Base-by-base conservation (phyloP, 2,888 invertebrate genomes). In the Cacoxenus indagator region DNA sequence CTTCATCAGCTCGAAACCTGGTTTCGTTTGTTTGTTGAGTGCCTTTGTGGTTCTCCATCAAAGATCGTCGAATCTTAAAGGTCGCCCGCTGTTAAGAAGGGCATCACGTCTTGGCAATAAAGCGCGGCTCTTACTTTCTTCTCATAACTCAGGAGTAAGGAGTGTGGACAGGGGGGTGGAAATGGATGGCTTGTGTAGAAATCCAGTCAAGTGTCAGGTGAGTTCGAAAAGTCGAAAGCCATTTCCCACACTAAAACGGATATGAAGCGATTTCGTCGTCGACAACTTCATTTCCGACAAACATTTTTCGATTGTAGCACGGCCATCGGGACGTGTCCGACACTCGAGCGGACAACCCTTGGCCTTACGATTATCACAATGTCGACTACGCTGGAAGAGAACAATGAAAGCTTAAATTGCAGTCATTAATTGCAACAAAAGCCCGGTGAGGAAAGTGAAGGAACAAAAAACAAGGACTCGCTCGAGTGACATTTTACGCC, bases 391-490 rank as follows among this genome's bases (percentile, higher is more conserved):
- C n/a, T n/a, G n/a, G 45, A 43, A 43, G 45, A 54, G 55, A 72
- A 67, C 59, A 70, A 70, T 70, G 55, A 5, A 17, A 29, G n/a
- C 55, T 51, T 72, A 72, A 74, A 70, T 67, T 67, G 68, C 51
- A 64, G 68, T 72, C 74, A 74, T 74, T 74, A 74, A 69, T 73
- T 73, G 70, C 65, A 73, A 73, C 69, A 73, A 73, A 73, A 73
- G 43, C 59, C 22, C 69, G 70, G 67, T 67, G 70, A 67, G 70
- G 73, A 70, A 65, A 54, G 70, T 67, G 65, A 51, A 51, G 19
- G 6, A 19, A 22, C 4, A 37, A 37, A 37, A 31, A 31, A 31
- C 4, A 1, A 37, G 9, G 37, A 4, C 37, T 14, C 1, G 8
- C 9, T 37, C 4, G 37, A 37, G 1, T 37, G 4, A 37, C 37